phyloP scores from a whole-genome alignment of 2,113 vertebrate genomes.

The Aramus guarauna region DNA sequence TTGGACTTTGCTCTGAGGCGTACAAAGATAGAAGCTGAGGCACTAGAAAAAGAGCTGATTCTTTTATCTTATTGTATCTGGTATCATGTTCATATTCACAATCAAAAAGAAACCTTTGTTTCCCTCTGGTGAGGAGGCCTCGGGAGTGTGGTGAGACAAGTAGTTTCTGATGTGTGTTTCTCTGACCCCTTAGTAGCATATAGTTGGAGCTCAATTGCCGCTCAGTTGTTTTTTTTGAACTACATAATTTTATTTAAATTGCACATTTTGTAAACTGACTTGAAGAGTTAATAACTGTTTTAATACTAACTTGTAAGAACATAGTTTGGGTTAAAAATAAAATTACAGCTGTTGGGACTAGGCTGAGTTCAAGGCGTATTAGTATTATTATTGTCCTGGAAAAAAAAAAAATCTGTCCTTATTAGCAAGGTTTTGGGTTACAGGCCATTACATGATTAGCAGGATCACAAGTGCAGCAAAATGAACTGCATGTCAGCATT shows the following conservation, averaged over 20 bases:
- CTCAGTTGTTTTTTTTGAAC: neutral
- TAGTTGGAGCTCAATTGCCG: neutral
- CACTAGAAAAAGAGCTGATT: neutral
- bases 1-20: neutral
- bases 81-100: neutral
- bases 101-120: conserved; percentile 25
- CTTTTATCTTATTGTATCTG: neutral
- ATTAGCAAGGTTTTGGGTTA: neutral
- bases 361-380: conserved; percentile 2
- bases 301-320: conserved; percentile 29
- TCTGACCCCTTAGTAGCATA: neutral
- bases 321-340: conserved; percentile 39
- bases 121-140: neutral
- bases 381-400: conserved; percentile 11
- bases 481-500: neutral
- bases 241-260: conserved; percentile 4
- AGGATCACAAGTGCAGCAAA: neutral
- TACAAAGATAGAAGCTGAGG: neutral
- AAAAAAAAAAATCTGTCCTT: neutral
- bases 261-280: conserved; percentile 37
- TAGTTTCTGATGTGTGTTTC: neutral
- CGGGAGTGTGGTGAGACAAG: neutral
- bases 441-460: neutral
- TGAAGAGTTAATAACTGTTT: conserved; percentile 32
- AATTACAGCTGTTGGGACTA: conserved; percentile 33